Evolutionary conservation across 2,113 vertebrate genomes (phyloP).

Genomic region (Cervus canadensis): DNA sequence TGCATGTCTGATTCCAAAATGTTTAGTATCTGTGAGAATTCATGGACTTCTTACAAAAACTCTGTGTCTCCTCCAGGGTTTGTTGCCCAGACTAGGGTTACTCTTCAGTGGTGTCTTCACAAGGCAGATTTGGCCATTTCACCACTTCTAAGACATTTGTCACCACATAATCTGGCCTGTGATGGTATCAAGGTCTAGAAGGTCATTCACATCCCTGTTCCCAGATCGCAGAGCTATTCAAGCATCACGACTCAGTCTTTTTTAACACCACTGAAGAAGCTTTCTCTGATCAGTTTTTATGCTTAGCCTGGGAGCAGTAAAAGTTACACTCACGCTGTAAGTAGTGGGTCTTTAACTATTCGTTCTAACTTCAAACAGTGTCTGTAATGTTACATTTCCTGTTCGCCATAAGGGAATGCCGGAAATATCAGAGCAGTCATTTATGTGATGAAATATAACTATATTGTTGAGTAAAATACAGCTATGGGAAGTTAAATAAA

Average conservation of each 20-base stretch:
- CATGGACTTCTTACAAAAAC: neutral
- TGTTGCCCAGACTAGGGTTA: neutral
- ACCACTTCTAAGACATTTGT: neutral
- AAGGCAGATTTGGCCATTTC: neutral
- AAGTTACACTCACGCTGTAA: conserved; percentile 15
- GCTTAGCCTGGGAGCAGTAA: conserved; percentile 7
- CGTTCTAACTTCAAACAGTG: conserved; percentile 28
- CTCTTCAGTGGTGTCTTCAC: neutral
- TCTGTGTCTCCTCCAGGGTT: neutral
- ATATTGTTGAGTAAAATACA: conserved; percentile 30
- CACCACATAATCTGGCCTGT: neutral
- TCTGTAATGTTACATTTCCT: conserved; percentile 5
- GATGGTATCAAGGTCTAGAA: neutral
- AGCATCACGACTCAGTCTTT: neutral
- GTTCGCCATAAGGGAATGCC: neutral
- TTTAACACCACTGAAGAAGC: neutral
- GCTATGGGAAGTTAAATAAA: conserved; percentile 33
- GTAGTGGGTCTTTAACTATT: neutral
- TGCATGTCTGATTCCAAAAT: neutral
- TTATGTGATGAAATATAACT: conserved; percentile 53
- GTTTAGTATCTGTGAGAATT: neutral
- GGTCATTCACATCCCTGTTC: neutral
- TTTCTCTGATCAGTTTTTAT: conserved; percentile 37
- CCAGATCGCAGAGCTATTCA: neutral
- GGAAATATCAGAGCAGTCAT: conserved; percentile 39